A percentile compares a stretch with the other conserved stretches of the same genome.
These are phyloP conservation scores for Mesitornis unicolor DNA, from an alignment of 2,113 vertebrate genomes.

Conservation along the genomic window DNA sequence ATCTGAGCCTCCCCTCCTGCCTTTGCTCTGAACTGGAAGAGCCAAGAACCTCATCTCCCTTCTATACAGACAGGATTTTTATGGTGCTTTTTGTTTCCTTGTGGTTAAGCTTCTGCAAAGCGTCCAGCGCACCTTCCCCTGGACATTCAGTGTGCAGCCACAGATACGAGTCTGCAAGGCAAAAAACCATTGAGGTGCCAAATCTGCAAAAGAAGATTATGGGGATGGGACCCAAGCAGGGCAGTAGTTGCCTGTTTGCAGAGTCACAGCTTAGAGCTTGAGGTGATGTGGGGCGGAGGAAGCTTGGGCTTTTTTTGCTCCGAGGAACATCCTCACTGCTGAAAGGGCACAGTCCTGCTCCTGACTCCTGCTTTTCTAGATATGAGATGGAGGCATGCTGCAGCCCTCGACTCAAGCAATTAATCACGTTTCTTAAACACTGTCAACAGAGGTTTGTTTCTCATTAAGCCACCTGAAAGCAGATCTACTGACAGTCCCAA, in stretches of 20 bases:
- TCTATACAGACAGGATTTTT: background rate
- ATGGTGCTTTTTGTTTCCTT: background rate
- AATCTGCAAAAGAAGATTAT: background rate
- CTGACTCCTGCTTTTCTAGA: background rate
- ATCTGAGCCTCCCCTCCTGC: background rate
- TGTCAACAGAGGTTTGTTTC: conserved; percentile 62
- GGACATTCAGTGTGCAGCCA: background rate
- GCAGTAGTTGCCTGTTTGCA: background rate
- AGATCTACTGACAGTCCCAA: conserved; percentile 56
- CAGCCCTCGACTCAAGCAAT: conserved; percentile 29
- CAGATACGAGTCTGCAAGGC: background rate
- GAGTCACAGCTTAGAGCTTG: background rate
- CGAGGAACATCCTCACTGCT: background rate
- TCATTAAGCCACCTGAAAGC: conserved; percentile 69
- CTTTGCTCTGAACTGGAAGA: background rate
- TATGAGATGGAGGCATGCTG: background rate
- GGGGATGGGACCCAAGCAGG: background rate
- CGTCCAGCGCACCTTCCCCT: fast-evolving
- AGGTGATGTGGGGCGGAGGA: fast-evolving
- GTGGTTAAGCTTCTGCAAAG: background rate
- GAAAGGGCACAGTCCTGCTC: background rate
- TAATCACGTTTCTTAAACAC: conserved; percentile 56
- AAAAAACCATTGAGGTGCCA: background rate
- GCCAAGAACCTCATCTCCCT: fast-evolving
- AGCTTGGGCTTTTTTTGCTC: background rate